phyloP scores from a whole-genome alignment of 1,140 invertebrate genomes.

The Drosophila sucinea region DNA sequence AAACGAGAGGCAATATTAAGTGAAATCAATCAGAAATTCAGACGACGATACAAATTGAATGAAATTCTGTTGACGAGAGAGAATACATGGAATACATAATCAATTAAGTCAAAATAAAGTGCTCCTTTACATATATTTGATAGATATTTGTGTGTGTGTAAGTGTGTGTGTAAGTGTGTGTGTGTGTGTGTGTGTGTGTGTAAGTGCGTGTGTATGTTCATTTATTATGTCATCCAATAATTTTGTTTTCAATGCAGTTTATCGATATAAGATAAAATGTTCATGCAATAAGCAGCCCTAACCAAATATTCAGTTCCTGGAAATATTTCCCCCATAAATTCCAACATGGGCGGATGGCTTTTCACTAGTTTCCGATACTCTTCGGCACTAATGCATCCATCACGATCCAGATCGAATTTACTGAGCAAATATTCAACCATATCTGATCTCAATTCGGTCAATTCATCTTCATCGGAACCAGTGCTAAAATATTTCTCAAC shows the following conservation, averaged over 20 bases:
- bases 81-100: neutral
- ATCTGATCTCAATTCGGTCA: constrained; percentile 4
- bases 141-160: too few species aligned
- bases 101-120: neutral
- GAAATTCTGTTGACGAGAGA: neutral
- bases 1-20: neutral
- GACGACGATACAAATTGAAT: constrained; percentile 1
- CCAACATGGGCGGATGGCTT: constrained; percentile 10
- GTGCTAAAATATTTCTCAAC: constrained; percentile 14
- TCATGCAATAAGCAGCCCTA: constrained; percentile 15
- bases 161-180: too few species aligned
- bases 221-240: neutral
- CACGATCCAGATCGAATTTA: constrained; percentile 19
- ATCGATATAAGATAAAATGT: constrained; percentile 3
- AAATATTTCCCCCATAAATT: constrained; percentile 25
- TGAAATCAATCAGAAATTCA: constrained; percentile 35
- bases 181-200: too few species aligned
- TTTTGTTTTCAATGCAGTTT: neutral
- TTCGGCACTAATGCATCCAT: constrained; percentile 9
- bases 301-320: constrained; percentile 14
- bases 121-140: neutral
- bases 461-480: constrained; percentile 15
- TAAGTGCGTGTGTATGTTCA: neutral
- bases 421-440: constrained; percentile 16
- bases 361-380: constrained; percentile 4